These are phyloP conservation scores for Perizoma affinitatum DNA, from an alignment of 2,888 invertebrate species.

Conservation along the genomic window DNA sequence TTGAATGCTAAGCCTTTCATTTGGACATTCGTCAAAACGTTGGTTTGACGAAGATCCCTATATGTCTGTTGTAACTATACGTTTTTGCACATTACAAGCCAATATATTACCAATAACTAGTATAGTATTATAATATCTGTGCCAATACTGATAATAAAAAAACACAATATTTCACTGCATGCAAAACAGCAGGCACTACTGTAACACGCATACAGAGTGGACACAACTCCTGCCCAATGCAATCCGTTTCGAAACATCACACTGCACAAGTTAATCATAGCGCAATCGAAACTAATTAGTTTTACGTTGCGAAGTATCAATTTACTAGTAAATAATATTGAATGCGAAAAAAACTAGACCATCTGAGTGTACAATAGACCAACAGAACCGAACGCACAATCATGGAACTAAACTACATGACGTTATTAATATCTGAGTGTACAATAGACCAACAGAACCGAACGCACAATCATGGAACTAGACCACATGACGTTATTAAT, in stretches of 20 bases:
- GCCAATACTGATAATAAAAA: conserved; percentile 14
- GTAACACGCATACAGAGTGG: conserved; percentile 29
- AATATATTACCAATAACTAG: background rate
- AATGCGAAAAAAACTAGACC: conserved; percentile 23
- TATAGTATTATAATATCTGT: background rate
- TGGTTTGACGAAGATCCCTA: background rate
- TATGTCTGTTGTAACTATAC: background rate
- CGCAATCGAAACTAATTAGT: conserved; percentile 38
- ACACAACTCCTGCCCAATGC: conserved; percentile 37
- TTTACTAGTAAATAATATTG: conserved; percentile 20
- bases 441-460: conserved; percentile 6
- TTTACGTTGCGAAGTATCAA: conserved; percentile 26
- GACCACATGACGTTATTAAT: too few relatives aligned
- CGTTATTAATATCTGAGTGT: conserved; percentile 7
- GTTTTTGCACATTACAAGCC: background rate
- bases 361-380: conserved; percentile 13
- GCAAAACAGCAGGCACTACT: conserved; percentile 17
- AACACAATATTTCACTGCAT: conserved; percentile 14
- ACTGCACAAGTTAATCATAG: conserved; percentile 37
- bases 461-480: too few relatives aligned
- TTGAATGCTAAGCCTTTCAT: background rate
- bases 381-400: background rate
- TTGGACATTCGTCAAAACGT: background rate
- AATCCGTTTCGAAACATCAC: conserved; percentile 37
- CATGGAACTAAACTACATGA: too few relatives aligned